Evolutionary conservation across 1,140 invertebrate genomes (phyloP).

Genomic region (Drosophila eugracilis): DNA sequence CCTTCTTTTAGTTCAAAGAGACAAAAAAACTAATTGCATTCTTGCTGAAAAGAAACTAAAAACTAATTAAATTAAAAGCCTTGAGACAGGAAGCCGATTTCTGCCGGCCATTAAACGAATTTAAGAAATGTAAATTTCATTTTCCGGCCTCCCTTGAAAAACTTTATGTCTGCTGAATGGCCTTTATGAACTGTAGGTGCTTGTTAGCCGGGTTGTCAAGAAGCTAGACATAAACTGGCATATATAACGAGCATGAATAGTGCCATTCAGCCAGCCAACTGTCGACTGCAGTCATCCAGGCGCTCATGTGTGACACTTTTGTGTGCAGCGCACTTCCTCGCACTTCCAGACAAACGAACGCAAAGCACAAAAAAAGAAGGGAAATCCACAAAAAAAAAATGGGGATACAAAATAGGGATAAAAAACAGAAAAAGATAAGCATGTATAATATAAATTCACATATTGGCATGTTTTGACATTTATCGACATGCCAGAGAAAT

Average conservation of each 20-base stretch:
- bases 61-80: conserved; percentile 50
- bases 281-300: conserved; percentile 50
- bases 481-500: conserved; percentile 64
- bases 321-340: conserved; percentile 58
- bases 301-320: conserved; percentile 73
- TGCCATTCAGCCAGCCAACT: conserved; percentile 28
- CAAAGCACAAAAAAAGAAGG: background rate
- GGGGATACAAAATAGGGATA: background rate
- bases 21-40: conserved; percentile 51
- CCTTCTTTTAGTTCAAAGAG: too few relatives aligned
- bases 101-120: conserved; percentile 18
- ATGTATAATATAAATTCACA: conserved; percentile 10
- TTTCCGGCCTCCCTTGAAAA: background rate
- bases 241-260: conserved; percentile 60
- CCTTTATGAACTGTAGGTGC: conserved; percentile 28
- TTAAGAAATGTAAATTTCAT: conserved; percentile 22
- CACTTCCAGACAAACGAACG: conserved; percentile 19
- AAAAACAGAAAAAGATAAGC: background rate
- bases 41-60: conserved; percentile 30
- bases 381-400: background rate
- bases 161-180: conserved; percentile 8
- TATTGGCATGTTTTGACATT: conserved; percentile 73
- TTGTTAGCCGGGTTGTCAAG: conserved; percentile 25
- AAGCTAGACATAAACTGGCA: conserved; percentile 54
- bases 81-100: conserved; percentile 1